These are phyloP conservation scores for Oscheius sp. DNA, from an alignment of 1,140 invertebrate species.

Conservation along the genomic window DNA sequence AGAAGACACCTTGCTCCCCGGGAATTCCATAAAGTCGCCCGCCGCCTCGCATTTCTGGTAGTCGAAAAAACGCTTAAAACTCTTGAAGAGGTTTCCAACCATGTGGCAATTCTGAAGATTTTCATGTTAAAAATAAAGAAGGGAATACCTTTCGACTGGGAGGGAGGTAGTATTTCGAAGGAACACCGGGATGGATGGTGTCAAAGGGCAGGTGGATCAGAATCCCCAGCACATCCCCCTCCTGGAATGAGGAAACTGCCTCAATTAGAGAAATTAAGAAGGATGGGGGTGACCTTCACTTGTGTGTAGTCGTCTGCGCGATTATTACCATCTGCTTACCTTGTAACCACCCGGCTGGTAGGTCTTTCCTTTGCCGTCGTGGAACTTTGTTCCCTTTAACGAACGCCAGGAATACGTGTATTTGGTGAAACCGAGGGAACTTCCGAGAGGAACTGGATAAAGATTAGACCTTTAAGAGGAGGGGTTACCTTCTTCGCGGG, in stretches of 20 bases:
- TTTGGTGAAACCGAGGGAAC: not conserved
- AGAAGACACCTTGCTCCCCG: not conserved
- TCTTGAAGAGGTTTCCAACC: not conserved
- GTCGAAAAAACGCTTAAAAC: not conserved
- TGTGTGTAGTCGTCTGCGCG: not conserved
- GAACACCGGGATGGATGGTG: not conserved
- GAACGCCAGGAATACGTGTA: not conserved
- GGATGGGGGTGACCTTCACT: no score
- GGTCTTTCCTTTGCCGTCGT: not conserved
- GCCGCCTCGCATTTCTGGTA: not conserved
- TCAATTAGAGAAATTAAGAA: not conserved
- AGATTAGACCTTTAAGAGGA: no score
- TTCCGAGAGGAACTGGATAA: not conserved
- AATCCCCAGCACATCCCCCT: constrained; percentile 74
- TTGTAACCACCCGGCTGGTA: not conserved
- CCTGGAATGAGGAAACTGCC: constrained; percentile 65
- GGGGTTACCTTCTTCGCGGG: constrained; percentile 70
- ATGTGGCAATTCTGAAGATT: not conserved
- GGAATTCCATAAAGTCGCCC: not conserved
- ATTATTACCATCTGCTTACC: not conserved
- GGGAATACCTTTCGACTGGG: not conserved
- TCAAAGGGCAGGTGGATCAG: constrained; percentile 55
- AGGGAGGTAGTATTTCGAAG: constrained; percentile 36
- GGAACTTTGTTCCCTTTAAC: not conserved
- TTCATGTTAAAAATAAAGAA: not conserved